A percentile compares a stretch with the other conserved stretches of the same genome.
Conservation (phyloP, 2,113 vertebrate species). For the Tringa solitaria region DNA sequence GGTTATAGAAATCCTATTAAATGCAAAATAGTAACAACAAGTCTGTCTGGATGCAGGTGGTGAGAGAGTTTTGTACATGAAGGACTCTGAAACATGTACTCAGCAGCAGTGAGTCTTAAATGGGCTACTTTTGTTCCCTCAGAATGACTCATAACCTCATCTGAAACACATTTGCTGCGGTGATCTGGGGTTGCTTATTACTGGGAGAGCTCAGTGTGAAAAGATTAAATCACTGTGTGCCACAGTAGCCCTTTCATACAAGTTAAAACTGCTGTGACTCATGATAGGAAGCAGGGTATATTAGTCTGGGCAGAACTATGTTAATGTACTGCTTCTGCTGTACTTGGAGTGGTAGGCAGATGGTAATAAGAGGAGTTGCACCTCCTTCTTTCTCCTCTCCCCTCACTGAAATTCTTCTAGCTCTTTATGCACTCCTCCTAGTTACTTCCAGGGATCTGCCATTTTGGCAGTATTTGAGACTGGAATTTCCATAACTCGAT, state of each 20-base stretch:
- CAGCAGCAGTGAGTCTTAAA: background rate
- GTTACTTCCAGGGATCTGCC: background rate
- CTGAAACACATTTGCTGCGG: background rate
- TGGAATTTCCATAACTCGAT: background rate
- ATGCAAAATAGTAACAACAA: background rate
- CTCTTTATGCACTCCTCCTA: background rate
- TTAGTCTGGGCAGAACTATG: background rate
- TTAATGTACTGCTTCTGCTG: background rate
- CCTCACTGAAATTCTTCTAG: background rate
- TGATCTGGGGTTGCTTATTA: background rate
- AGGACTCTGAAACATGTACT: background rate
- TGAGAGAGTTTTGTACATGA: background rate
- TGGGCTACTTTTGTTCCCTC: background rate
- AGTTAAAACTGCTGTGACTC: background rate
- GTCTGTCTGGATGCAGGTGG: background rate
- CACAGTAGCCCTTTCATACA: background rate
- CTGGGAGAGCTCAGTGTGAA: background rate
- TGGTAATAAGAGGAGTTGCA: background rate
- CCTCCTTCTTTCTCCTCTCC: background rate
- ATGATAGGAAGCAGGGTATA: background rate
- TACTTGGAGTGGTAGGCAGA: background rate
- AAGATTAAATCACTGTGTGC: conserved; percentile 4
- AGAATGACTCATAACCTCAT: background rate
- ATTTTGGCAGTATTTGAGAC: background rate
- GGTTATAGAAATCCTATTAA: background rate